Evolutionary conservation across 2,888 invertebrate species (phyloP).

Genomic region (Parnassius orleans): DNA sequence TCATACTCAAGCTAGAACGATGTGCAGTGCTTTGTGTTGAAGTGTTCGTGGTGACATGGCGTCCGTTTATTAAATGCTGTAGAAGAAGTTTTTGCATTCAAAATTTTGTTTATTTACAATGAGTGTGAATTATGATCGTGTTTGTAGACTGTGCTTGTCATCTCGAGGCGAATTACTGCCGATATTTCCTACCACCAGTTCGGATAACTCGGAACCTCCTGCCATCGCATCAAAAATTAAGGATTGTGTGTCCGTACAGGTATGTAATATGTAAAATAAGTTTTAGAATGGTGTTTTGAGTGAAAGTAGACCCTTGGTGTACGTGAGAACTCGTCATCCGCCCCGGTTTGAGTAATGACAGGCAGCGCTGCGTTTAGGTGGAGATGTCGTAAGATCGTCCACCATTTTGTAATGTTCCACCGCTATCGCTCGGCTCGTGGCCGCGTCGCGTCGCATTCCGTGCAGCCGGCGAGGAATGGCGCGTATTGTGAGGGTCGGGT

Average conservation of each 20-base stretch:
- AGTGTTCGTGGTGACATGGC: slow-evolving; percentile 80
- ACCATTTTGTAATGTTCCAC: slow-evolving; percentile 81
- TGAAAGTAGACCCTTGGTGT: slow-evolving; percentile 78
- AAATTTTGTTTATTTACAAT: slow-evolving; percentile 76
- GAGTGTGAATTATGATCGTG: slow-evolving; percentile 78
- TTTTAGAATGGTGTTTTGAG: slow-evolving; percentile 63
- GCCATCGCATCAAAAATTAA: slow-evolving; percentile 83
- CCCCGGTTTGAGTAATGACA: slow-evolving; percentile 75
- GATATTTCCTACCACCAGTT: slow-evolving; percentile 81
- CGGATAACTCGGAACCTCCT: slow-evolving; percentile 76
- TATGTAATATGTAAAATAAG: slow-evolving; percentile 70
- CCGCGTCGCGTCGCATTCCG: slow-evolving; percentile 76
- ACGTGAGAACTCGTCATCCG: slow-evolving; percentile 79
- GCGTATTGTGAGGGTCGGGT: slow-evolving; percentile 71
- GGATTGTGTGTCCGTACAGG: slow-evolving; percentile 84
- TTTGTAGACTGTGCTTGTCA: slow-evolving; percentile 84
- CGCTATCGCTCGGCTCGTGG: slow-evolving; percentile 75
- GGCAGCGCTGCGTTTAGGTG: slow-evolving; percentile 74
- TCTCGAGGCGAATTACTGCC: slow-evolving; percentile 81
- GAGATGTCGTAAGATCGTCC: slow-evolving; percentile 82
- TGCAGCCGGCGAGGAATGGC: slow-evolving; percentile 73
- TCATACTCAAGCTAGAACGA: slow-evolving; percentile 78
- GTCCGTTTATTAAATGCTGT: slow-evolving; percentile 67
- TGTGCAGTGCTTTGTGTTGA: slow-evolving; percentile 79
- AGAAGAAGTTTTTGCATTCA: slow-evolving; percentile 49